Conservation (phyloP, 2,888 invertebrate species). For the Cyaniris semiargus region DNA sequence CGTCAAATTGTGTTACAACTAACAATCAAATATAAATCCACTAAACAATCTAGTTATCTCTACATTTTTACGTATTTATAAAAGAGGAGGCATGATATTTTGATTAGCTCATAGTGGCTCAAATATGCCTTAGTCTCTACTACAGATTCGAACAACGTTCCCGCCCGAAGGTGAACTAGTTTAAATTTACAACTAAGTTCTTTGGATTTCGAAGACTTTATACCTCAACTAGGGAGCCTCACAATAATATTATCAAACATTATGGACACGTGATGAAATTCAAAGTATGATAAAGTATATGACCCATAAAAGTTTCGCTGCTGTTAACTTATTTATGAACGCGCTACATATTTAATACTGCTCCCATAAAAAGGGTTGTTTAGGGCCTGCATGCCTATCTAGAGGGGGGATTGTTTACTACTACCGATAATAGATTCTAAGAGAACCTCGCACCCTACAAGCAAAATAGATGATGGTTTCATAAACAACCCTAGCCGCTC, state of each 20-base stretch:
- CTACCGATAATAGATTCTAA: slow-evolving; percentile 22
- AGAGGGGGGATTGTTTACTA: slow-evolving; percentile 27
- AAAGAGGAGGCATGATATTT: too few relatives aligned
- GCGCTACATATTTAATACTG: slow-evolving; percentile 68
- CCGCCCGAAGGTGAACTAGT: neutral
- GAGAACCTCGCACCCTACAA: neutral
- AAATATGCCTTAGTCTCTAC: neutral
- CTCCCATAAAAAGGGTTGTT: slow-evolving; percentile 45
- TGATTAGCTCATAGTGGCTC: neutral
- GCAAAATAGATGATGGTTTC: slow-evolving; percentile 2
- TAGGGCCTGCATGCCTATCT: slow-evolving; percentile 26
- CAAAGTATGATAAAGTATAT: slow-evolving; percentile 76
- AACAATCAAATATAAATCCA: too few relatives aligned
- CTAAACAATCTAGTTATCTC: too few relatives aligned
- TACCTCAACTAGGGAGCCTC: slow-evolving; percentile 37
- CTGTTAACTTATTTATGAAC: slow-evolving; percentile 77
- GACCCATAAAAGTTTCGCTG: slow-evolving; percentile 74
- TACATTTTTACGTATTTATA: too few relatives aligned
- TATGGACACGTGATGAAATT: slow-evolving; percentile 71
- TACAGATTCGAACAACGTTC: neutral
- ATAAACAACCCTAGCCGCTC: neutral
- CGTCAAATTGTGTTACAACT: too few relatives aligned
- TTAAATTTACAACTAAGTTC: neutral
- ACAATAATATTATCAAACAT: slow-evolving; percentile 60
- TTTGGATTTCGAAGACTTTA: neutral